Percentiles rank a stretch among this genome's conserved stretches.
Conservation (phyloP, 2,888 invertebrate genomes). For the Drosophila falleni region DNA sequence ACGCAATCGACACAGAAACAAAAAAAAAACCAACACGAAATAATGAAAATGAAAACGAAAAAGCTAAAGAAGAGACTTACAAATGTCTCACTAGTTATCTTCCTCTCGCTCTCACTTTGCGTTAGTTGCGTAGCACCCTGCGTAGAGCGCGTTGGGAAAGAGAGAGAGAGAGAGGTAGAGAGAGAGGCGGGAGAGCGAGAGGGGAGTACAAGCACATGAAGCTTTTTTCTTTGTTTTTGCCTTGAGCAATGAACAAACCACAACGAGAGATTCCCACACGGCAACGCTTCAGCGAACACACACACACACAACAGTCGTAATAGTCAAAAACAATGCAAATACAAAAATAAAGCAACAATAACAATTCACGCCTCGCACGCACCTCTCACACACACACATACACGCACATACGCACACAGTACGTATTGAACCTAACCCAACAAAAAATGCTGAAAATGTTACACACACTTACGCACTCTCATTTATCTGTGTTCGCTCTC, state of each 20-base stretch:
- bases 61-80: conserved; percentile 43
- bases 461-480: conserved; percentile 16
- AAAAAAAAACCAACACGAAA: conserved; percentile 60
- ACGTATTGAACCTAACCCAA: conserved; percentile 77
- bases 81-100: conserved; percentile 36
- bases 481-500: conserved; percentile 15
- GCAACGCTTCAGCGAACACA: conserved; percentile 41
- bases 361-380: conserved; percentile 67
- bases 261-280: conserved; percentile 69
- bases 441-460: conserved; percentile 67
- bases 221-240: conserved; percentile 60
- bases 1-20: conserved; percentile 79
- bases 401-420: conserved; percentile 23
- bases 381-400: conserved; percentile 21
- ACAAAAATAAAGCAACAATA: conserved; percentile 36
- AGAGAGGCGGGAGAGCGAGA: not conserved
- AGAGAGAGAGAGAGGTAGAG: conserved; percentile 1
- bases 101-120: conserved; percentile 15
- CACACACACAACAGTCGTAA: conserved; percentile 26
- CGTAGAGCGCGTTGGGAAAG: conserved; percentile 12
- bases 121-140: conserved; percentile 48
- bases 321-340: conserved; percentile 37
- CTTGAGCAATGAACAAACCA: conserved; percentile 61
- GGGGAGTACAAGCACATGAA: conserved; percentile 37
- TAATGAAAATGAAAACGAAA: conserved; percentile 65